These are phyloP conservation scores for Dichetophora obliterata DNA, from an alignment of 2,888 invertebrate genomes.

Conservation along the genomic window DNA sequence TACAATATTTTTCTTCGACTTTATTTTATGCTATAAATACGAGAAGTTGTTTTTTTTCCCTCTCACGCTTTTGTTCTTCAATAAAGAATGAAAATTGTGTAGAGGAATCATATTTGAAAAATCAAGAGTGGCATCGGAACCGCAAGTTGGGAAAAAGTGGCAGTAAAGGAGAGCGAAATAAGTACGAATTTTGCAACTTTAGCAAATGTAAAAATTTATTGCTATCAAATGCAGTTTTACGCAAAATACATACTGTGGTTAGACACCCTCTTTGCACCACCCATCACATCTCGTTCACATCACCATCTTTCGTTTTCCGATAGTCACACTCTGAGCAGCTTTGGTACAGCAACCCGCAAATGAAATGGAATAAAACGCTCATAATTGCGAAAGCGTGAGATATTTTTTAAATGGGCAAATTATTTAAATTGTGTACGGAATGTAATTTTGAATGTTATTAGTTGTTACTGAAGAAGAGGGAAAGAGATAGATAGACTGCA, in stretches of 20 bases:
- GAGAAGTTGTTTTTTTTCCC: no score
- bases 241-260: conserved; percentile 8
- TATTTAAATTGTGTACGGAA: conserved; percentile 54
- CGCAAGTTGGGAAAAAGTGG: not conserved
- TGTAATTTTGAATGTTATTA: conserved; percentile 24
- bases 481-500: not conserved
- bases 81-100: conserved; percentile 3
- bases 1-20: no score
- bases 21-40: no score
- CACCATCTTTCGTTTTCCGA: not conserved
- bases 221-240: conserved; percentile 6
- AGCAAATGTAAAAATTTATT: conserved; percentile 17
- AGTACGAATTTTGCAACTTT: conserved; percentile 1
- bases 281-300: not conserved
- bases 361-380: conserved; percentile 11
- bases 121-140: not conserved
- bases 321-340: not conserved
- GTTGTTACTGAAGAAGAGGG: not conserved
- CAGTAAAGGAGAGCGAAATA: not conserved
- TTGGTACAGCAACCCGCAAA: not conserved
- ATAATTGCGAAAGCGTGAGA: conserved; percentile 63
- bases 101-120: not conserved
- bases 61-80: not conserved
- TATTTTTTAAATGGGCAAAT: conserved; percentile 60
- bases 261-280: not conserved